phyloP scores from a whole-genome alignment of 2,113 vertebrate genomes.

The Copsychus sechellarum region DNA sequence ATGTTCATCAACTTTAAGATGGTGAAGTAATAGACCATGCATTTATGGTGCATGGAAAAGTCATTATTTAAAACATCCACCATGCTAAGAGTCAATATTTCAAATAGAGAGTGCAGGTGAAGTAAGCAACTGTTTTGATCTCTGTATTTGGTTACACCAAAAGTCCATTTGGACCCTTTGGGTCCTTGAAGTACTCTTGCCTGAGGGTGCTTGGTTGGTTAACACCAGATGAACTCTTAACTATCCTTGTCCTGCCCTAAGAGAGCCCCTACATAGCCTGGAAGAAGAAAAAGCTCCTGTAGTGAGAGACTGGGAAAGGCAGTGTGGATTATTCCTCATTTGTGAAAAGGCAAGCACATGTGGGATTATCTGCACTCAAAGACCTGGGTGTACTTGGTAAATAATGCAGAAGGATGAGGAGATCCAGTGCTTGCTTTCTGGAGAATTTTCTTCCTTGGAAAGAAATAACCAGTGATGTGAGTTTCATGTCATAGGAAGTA shows the following conservation, averaged over 20 bases:
- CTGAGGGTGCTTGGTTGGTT: not conserved
- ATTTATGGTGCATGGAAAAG: not conserved
- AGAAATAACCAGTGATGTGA: not conserved
- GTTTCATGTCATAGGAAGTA: not conserved
- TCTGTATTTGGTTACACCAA: not conserved
- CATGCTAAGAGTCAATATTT: not conserved
- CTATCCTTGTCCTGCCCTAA: not conserved
- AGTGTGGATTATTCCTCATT: rapidly evolving
- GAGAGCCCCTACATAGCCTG: not conserved
- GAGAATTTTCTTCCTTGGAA: not conserved
- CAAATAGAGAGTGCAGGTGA: not conserved
- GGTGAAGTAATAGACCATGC: not conserved
- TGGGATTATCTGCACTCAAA: not conserved
- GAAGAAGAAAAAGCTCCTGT: not conserved
- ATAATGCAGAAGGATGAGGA: not conserved
- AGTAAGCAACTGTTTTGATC: not conserved
- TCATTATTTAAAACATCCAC: not conserved
- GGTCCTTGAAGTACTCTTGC: not conserved
- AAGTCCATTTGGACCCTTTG: not conserved
- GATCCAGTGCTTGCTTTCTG: not conserved
- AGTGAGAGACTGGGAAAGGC: not conserved
- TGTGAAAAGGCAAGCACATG: not conserved
- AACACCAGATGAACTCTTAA: not conserved
- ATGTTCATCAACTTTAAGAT: not conserved
- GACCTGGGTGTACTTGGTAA: not conserved